phyloP scores from a whole-genome alignment of 2,888 invertebrate species.

The Arctia plantaginis region DNA sequence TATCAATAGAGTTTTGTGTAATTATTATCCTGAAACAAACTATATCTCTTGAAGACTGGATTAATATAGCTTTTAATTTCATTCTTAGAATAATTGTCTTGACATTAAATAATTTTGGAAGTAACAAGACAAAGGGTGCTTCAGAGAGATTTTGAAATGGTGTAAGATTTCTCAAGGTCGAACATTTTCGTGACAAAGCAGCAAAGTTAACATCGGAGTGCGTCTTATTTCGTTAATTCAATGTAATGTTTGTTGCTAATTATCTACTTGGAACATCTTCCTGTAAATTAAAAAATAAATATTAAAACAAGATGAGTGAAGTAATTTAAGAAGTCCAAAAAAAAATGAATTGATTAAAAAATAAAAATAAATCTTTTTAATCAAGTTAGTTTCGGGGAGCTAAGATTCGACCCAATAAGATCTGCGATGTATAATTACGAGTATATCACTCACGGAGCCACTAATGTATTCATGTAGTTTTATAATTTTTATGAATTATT shows the following conservation, averaged over 20 bases:
- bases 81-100: not conserved
- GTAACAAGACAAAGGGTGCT: not conserved
- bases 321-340: too few relatives aligned
- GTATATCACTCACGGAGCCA: too few relatives aligned
- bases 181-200: not conserved
- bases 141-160: not conserved
- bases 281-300: not conserved
- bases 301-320: too few relatives aligned
- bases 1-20: too few relatives aligned
- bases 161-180: not conserved
- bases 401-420: too few relatives aligned
- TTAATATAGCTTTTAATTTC: not conserved
- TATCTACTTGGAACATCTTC: not conserved
- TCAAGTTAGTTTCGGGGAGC: not conserved
- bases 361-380: not conserved
- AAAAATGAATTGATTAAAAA: not conserved
- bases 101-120: not conserved
- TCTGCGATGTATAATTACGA: too few relatives aligned
- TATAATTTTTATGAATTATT: too few relatives aligned
- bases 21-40: too few relatives aligned
- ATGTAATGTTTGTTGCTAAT: not conserved
- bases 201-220: not conserved
- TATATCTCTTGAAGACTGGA: not conserved
- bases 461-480: too few relatives aligned
- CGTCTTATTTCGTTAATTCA: not conserved